Evolutionary conservation across 2,888 invertebrate species (phyloP).

Genomic region (Dolichopus griseipennis): DNA sequence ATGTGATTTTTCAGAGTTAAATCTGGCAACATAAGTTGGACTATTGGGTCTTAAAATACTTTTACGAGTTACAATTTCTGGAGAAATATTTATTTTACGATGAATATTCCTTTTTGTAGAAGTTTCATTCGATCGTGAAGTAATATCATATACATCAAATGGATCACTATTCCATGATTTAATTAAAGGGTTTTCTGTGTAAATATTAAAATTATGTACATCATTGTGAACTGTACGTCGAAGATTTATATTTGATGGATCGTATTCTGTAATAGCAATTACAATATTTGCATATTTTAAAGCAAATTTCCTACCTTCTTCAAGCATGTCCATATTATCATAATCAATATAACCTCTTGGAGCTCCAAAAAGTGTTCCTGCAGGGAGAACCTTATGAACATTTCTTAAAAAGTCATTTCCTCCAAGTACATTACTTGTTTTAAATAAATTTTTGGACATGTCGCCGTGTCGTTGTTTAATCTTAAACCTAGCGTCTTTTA

Average conservation of each 20-base stretch:
- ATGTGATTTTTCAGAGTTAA: constrained; percentile 33
- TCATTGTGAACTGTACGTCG: constrained; percentile 37
- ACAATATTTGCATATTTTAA: not conserved
- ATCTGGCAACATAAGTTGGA: constrained; percentile 26
- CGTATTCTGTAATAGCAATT: constrained; percentile 23
- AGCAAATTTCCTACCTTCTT: constrained; percentile 30
- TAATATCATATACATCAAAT: constrained; percentile 38
- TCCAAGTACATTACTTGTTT: constrained; percentile 45
- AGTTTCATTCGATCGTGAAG: constrained; percentile 15
- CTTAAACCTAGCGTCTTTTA: constrained; percentile 64
- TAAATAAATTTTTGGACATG: not conserved
- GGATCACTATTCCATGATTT: constrained; percentile 29
- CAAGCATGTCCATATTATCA: constrained; percentile 40
- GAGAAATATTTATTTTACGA: constrained; percentile 33
- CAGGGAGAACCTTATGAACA: not conserved
- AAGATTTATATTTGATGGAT: constrained; percentile 27
- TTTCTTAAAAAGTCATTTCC: not conserved
- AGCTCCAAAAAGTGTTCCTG: constrained; percentile 24
- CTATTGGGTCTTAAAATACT: constrained; percentile 27
- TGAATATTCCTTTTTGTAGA: constrained; percentile 20
- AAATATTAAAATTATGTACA: constrained; percentile 21
- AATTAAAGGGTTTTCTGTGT: constrained; percentile 10
- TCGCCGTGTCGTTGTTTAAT: constrained; percentile 41
- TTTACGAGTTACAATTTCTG: constrained; percentile 28
- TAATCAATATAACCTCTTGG: constrained; percentile 41